Conservation (phyloP, 2,888 invertebrate species). For the Dryococelus australis region DNA sequence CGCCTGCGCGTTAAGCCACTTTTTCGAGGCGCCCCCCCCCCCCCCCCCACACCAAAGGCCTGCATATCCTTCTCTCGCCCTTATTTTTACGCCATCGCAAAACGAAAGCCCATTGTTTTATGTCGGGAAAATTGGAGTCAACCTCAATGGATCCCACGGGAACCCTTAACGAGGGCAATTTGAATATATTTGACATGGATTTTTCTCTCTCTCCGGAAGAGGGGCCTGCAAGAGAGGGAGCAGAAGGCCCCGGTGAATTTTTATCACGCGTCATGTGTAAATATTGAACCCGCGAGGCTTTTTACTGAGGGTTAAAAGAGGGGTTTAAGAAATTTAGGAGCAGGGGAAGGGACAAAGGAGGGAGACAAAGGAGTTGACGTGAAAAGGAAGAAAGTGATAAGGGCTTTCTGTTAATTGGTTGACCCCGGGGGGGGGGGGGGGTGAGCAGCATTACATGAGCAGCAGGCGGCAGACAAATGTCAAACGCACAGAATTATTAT, state of each 20-base stretch:
- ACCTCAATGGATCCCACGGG: constrained; percentile 55
- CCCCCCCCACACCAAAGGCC: background rate
- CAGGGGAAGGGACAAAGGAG: constrained; percentile 20
- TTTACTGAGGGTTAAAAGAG: constrained; percentile 35
- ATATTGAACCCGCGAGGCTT: constrained; percentile 56
- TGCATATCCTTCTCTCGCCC: constrained; percentile 32
- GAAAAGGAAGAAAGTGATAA: background rate
- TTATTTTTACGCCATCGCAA: constrained; percentile 43
- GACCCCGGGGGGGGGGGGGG: background rate
- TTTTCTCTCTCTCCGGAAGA: constrained; percentile 52
- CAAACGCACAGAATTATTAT: too few relatives aligned
- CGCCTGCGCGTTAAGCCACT: constrained; percentile 13
- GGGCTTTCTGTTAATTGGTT: background rate
- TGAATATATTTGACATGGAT: constrained; percentile 66
- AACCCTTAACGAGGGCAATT: constrained; percentile 60
- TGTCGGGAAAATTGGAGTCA: constrained; percentile 64
- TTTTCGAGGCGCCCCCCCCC: constrained; percentile 24
- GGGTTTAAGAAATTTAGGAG: constrained; percentile 31
- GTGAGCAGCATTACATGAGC: too few relatives aligned
- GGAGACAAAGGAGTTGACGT: constrained; percentile 31
- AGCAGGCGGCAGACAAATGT: too few relatives aligned
- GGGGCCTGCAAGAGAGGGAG: background rate
- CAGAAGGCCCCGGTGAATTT: constrained; percentile 40
- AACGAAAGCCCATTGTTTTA: constrained; percentile 58
- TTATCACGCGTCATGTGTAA: constrained; percentile 60